phyloP scores from a whole-genome alignment of 2,113 vertebrate species.

The Marmota flaviventris region DNA sequence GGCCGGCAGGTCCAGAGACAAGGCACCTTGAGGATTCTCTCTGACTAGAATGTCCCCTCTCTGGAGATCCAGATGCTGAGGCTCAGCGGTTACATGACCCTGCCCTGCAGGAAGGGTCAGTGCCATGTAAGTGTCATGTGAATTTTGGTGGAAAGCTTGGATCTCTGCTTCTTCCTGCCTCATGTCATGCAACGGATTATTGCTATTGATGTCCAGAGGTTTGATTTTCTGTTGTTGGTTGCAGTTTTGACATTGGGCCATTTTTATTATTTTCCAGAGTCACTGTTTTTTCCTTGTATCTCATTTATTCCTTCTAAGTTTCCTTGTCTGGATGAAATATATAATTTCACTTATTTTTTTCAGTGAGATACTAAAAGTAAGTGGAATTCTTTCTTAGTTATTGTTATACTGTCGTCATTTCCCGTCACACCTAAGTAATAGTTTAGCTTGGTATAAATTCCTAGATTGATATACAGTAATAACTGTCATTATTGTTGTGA shows the following conservation, averaged over 20 bases:
- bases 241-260: background rate
- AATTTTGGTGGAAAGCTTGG: background rate
- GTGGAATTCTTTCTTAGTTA: background rate
- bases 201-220: background rate
- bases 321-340: background rate
- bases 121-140: fast-evolving
- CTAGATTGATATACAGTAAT: too few species aligned
- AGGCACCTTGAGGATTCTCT: fast-evolving
- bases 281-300: background rate
- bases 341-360: background rate
- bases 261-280: background rate
- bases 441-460: background rate
- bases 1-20: background rate
- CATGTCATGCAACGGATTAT: fast-evolving
- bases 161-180: background rate
- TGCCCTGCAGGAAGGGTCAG: too few species aligned
- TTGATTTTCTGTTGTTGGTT: too few species aligned
- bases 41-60: too few species aligned
- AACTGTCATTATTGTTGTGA: background rate
- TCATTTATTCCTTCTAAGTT: background rate
- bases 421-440: background rate
- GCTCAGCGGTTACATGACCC: too few species aligned
- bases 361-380: background rate
- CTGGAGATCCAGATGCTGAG: too few species aligned
- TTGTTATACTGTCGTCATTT: background rate